These are phyloP conservation scores for Cyrtonyx montezumae DNA, from an alignment of 2,113 vertebrate genomes.

Conservation along the genomic window DNA sequence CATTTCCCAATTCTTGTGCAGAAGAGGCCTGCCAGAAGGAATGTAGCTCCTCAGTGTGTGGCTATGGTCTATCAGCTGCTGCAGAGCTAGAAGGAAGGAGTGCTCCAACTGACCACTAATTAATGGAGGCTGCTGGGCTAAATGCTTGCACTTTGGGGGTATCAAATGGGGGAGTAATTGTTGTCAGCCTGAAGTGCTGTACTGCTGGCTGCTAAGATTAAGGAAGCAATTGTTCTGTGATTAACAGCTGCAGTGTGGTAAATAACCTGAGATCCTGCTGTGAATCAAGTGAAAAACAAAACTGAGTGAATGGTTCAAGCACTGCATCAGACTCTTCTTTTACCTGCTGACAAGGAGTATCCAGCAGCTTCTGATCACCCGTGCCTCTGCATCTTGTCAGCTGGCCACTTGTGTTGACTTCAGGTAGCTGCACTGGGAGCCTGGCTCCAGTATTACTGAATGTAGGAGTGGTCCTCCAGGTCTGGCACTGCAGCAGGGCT, in stretches of 20 bases:
- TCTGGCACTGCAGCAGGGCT: neutral
- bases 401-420: neutral
- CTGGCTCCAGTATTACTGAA: rapidly evolving
- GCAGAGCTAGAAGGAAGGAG: neutral
- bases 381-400: neutral
- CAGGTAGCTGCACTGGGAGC: too few relatives aligned
- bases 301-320: rapidly evolving
- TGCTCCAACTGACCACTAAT: neutral
- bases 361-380: neutral
- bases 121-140: neutral
- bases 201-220: neutral
- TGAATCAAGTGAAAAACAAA: neutral
- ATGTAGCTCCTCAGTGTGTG: rapidly evolving
- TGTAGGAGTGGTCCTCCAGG: neutral
- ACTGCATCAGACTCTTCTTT: too few relatives aligned
- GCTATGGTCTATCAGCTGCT: neutral
- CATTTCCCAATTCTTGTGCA: neutral
- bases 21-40: neutral
- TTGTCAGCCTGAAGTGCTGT: neutral
- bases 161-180: neutral
- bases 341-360: neutral
- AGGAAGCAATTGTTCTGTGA: neutral
- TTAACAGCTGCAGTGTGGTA: neutral
- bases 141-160: rapidly evolving
- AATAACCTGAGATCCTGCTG: neutral